Conservation (phyloP, 2,888 invertebrate species). For the Cataglyphis albicans region DNA sequence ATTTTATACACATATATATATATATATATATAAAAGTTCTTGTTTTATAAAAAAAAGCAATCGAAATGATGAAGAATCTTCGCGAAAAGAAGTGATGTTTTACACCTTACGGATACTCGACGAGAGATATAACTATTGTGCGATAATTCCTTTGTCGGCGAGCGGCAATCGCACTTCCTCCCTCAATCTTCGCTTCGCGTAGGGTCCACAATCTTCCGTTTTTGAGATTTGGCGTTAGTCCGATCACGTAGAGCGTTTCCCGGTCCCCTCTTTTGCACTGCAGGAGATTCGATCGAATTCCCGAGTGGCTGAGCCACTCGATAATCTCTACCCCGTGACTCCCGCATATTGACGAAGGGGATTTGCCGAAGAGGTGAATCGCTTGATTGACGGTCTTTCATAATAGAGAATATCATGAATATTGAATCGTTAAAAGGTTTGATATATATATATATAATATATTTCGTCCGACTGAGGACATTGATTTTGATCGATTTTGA, state of each 20-base stretch:
- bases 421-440: not conserved
- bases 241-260: slow-evolving; percentile 63
- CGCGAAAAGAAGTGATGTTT: slow-evolving; percentile 29
- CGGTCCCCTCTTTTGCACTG: slow-evolving; percentile 40
- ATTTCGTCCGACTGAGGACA: not conserved
- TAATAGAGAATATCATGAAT: not conserved
- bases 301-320: slow-evolving; percentile 41
- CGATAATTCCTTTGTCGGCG: slow-evolving; percentile 58
- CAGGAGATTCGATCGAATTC: slow-evolving; percentile 47
- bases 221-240: slow-evolving; percentile 46
- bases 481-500: not conserved
- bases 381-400: not conserved
- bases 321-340: slow-evolving; percentile 53
- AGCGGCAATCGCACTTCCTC: slow-evolving; percentile 12
- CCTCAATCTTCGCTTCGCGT: slow-evolving; percentile 27
- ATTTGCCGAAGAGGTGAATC: slow-evolving; percentile 48
- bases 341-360: slow-evolving; percentile 54
- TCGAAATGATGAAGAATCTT: not conserved
- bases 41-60: not conserved
- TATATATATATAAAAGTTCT: not conserved
- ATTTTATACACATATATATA: too few relatives aligned
- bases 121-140: slow-evolving; percentile 46
- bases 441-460: too few relatives aligned
- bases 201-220: slow-evolving; percentile 24
- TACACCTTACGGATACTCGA: slow-evolving; percentile 21